A percentile compares a stretch with the other conserved stretches of the same genome.
Evolutionary conservation across 2,888 invertebrate species (phyloP).

Genomic region (Syrista parreyssii): DNA sequence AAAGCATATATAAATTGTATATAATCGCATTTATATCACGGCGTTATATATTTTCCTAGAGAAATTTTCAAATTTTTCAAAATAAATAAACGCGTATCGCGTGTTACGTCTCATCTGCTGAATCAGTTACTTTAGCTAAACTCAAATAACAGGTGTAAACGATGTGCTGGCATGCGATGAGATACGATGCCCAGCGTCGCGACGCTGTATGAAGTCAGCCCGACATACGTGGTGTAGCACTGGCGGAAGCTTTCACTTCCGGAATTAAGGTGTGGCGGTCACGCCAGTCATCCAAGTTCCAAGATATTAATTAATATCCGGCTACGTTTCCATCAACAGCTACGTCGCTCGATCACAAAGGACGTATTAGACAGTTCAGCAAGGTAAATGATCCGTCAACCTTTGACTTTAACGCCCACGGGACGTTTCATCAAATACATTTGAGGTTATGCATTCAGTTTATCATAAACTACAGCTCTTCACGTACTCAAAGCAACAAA

Average conservation of each 20-base stretch:
- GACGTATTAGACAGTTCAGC: not conserved
- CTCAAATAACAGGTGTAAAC: not conserved
- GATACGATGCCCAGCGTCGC: not conserved
- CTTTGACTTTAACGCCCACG: not conserved
- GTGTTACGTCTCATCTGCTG: not conserved
- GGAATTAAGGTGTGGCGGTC: conserved; percentile 13
- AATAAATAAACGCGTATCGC: not conserved
- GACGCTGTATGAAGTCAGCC: too few relatives aligned
- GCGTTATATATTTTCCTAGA: not conserved
- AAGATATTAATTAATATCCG: conserved; percentile 22
- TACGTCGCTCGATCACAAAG: not conserved
- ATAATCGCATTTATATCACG: not conserved
- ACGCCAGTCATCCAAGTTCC: conserved; percentile 15
- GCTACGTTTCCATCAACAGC: conserved; percentile 15
- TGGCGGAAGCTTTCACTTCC: not conserved
- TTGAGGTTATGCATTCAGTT: not conserved
- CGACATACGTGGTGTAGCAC: too few relatives aligned
- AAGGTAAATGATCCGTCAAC: not conserved
- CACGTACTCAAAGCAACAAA: not conserved
- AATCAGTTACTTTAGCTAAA: not conserved
- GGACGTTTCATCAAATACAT: not conserved
- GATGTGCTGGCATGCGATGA: not conserved
- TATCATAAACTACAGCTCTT: not conserved
- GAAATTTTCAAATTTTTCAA: not conserved
- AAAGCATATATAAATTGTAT: not conserved